Base-by-base conservation (phyloP, 2,888 invertebrate species). In the Stramonita haemastoma region DNA sequence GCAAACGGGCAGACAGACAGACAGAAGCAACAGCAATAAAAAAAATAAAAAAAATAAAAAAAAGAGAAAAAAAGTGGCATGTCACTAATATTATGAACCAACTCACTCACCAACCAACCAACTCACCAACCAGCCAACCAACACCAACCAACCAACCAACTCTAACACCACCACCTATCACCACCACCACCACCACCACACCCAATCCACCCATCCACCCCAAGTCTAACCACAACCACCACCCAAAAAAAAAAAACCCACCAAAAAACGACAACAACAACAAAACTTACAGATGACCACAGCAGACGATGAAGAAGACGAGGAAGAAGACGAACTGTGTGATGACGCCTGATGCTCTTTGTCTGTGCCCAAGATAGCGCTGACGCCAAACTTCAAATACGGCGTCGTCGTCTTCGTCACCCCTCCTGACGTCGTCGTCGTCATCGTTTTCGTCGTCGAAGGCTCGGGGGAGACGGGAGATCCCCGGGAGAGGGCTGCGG, bases 361-460 rank as follows among this genome's bases (percentile, higher is more conserved):
- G 91, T 95, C 95, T 26, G 93, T 92, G 79, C 95, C 95, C 34
- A 95, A 91, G 77, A 95, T 95, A 81, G 95, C 95, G 90, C 92
- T 95, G 73, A 95, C 94, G 17, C 95, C 95, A 89, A 95, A 95
- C 90, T 95, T 95, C 13, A 95, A 93, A 91, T 93, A 94, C 15
- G 95, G 95, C 29, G 94, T 93, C 19, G 92, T 92, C 29, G 89
- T 86, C n/a, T 92, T 92, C n/a, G 89, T 86, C n/a, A 90, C 85
- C n/a, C 22, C n/a, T 34, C 13, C 56, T 1, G 89, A 2, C 34
- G 87, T 66, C 29, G 87, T 60, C 32, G 36, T 36, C 34, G 89
- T 57, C 66, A 36, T 32, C 4, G 86, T 29, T 66, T 34, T 79
- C 56, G 73, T 73, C 32, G 85, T 86, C 60, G 79, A 0, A n/a